These are phyloP conservation scores for Serripes groenlandicus DNA, from an alignment of 2,888 invertebrate species.

Conservation along the genomic window DNA sequence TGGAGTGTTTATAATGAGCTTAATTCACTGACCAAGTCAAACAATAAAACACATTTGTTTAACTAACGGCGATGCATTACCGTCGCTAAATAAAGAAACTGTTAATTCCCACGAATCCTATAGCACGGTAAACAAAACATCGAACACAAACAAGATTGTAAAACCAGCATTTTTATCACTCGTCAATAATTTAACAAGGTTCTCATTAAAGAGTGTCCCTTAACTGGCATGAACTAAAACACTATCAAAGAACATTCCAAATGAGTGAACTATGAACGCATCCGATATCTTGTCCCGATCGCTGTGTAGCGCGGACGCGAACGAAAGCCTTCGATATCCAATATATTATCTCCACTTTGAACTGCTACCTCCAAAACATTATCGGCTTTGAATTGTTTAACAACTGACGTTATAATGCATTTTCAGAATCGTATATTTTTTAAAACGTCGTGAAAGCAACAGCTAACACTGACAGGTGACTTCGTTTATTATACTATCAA, in stretches of 20 bases:
- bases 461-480: too few species aligned
- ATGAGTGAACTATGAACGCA: conserved; percentile 7
- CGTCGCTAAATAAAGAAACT: not conserved
- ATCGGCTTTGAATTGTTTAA: too few species aligned
- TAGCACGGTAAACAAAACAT: conserved; percentile 3
- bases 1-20: too few species aligned
- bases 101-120: conserved; percentile 13
- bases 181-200: too few species aligned
- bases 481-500: too few species aligned
- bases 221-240: not conserved
- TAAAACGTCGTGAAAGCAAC: too few species aligned
- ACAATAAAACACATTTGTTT: conserved; percentile 7
- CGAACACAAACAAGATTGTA: conserved; percentile 1
- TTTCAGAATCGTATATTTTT: too few species aligned
- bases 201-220: too few species aligned
- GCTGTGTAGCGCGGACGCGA: conserved; percentile 2
- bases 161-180: not conserved
- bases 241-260: not conserved
- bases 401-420: too few species aligned
- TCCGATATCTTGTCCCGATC: conserved; percentile 5
- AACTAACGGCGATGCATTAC: not conserved
- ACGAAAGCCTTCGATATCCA: not conserved
- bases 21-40: conserved; percentile 7
- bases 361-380: not conserved
- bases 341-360: not conserved